Percentiles rank a stretch among this genome's conserved stretches.
These are phyloP conservation scores for Sycophila sp. DNA, from an alignment of 1,140 invertebrate species.

Conservation along the genomic window DNA sequence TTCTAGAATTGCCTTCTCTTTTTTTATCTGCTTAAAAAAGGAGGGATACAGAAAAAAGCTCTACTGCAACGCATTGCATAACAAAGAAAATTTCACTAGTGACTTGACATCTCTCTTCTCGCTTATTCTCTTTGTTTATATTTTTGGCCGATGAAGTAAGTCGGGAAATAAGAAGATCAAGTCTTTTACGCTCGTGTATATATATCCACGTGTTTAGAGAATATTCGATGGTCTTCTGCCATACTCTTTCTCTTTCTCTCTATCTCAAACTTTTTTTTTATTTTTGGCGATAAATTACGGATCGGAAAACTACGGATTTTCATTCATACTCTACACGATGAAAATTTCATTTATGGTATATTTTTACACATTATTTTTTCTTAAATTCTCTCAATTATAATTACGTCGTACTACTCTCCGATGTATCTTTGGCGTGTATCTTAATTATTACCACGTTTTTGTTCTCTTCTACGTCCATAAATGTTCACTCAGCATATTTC, in stretches of 20 bases:
- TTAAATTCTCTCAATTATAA: conserved; percentile 1
- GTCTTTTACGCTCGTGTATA: neutral
- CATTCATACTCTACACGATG: neutral
- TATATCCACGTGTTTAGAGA: neutral
- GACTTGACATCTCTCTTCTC: neutral
- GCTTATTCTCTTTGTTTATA: neutral
- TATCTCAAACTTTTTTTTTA: neutral
- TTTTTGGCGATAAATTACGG: conserved; percentile 33
- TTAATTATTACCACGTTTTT: conserved; percentile 25
- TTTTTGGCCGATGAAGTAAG: conserved; percentile 19
- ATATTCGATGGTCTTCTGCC: no score
- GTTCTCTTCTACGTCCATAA: neutral
- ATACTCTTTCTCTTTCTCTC: neutral
- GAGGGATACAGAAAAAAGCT: neutral
- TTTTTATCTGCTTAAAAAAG: no score
- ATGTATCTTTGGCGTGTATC: conserved; percentile 49
- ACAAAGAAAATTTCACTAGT: neutral
- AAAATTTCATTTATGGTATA: neutral
- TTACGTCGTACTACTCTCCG: conserved; percentile 42
- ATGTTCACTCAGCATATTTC: neutral
- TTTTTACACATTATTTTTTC: neutral
- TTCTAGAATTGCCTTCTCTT: neutral
- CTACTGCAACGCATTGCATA: neutral
- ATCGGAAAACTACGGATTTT: conserved; percentile 15
- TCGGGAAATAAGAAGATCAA: neutral